Evolutionary conservation across 2,113 vertebrate genomes (phyloP).

Genomic region (Scomber colias): DNA sequence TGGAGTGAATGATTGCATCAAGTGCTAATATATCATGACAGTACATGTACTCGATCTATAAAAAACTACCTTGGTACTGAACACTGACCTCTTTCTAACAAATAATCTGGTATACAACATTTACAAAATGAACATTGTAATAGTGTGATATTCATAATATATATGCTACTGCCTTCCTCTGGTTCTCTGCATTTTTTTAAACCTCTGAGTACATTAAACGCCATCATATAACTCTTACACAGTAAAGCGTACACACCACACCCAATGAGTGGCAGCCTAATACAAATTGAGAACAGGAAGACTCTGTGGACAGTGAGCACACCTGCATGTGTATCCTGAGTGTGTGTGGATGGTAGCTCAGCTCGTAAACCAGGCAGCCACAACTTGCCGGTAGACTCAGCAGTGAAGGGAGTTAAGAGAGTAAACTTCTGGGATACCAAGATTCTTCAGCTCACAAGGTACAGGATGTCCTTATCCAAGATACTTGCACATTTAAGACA

Average conservation of each 20-base stretch:
- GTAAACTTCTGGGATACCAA: constrained; percentile 75
- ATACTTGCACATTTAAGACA: constrained; percentile 82
- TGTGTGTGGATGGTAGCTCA: constrained; percentile 78
- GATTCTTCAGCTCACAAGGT: constrained; percentile 74
- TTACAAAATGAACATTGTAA: constrained; percentile 82
- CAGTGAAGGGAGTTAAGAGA: constrained; percentile 65
- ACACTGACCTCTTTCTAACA: constrained; percentile 83
- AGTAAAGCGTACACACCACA: constrained; percentile 67
- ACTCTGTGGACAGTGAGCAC: constrained; percentile 83
- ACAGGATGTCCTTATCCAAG: constrained; percentile 71
- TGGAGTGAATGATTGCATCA: constrained; percentile 77
- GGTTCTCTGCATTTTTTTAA: constrained; percentile 72
- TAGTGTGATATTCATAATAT: constrained; percentile 81
- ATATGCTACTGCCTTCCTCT: constrained; percentile 84
- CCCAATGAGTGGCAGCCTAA: constrained; percentile 70
- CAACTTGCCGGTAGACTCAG: constrained; percentile 69
- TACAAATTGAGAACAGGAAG: constrained; percentile 84
- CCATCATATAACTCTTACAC: constrained; percentile 56
- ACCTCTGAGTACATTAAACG: constrained; percentile 61
- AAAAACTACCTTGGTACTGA: constrained; percentile 84
- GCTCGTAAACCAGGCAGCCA: constrained; percentile 72
- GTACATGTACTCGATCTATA: constrained; percentile 81
- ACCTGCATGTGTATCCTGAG: constrained; percentile 83
- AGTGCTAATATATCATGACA: constrained; percentile 81
- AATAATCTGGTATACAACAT: constrained; percentile 85